Conservation (phyloP, 2,888 invertebrate genomes). For the Xiphydria camelus region DNA sequence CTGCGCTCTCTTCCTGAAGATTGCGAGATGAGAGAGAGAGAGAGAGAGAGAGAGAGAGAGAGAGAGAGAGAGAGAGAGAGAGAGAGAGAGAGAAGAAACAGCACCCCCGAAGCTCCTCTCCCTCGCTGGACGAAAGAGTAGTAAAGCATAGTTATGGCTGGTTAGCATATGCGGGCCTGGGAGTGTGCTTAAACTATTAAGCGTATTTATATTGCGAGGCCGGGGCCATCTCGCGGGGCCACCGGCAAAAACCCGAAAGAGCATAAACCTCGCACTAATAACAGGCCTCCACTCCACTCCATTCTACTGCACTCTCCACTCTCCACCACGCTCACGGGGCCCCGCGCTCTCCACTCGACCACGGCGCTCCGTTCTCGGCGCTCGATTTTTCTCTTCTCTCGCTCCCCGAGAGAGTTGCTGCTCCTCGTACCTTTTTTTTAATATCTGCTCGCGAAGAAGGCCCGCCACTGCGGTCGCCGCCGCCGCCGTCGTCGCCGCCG, state of each 20-base stretch:
- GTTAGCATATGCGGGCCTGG: conserved; percentile 51
- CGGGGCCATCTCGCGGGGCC: conserved; percentile 48
- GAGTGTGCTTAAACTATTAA: conserved; percentile 57
- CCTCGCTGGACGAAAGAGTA: conserved; percentile 39
- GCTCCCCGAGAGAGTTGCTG: too few species aligned
- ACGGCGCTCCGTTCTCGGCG: conserved; percentile 16
- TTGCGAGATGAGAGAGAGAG: background rate
- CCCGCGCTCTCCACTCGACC: conserved; percentile 1
- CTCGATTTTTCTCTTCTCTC: background rate
- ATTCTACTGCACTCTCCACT: conserved; percentile 34
- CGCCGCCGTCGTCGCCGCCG: too few species aligned
- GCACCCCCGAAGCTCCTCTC: conserved; percentile 24
- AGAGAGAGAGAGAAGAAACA: conserved; percentile 3
- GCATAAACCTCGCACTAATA: conserved; percentile 57
- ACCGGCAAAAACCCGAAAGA: conserved; percentile 54
- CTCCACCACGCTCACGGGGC: background rate
- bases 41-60: conserved; percentile 1
- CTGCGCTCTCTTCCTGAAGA: too few species aligned
- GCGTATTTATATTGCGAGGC: conserved; percentile 56
- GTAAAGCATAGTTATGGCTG: conserved; percentile 55
- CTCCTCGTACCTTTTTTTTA: too few species aligned
- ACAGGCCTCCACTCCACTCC: conserved; percentile 52
- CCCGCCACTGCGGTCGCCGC: too few species aligned
- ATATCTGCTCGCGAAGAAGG: too few species aligned
- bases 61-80: conserved; percentile 13